Evolutionary conservation across 2,888 invertebrate genomes (phyloP).

Genomic region (Xiphydria camelus): DNA sequence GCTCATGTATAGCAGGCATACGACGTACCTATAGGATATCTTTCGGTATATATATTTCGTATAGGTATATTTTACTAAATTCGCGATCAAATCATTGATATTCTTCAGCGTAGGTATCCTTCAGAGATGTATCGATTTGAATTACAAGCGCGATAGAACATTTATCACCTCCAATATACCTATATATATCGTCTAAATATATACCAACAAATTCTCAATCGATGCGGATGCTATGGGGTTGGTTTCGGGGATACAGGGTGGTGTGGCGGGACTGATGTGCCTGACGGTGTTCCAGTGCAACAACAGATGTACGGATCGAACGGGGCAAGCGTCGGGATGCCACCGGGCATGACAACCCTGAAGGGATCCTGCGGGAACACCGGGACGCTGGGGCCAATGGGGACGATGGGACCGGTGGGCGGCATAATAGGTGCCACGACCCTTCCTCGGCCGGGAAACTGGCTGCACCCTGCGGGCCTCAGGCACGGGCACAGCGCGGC

Average conservation of each 20-base stretch:
- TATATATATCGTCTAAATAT: no score
- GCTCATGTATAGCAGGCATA: no score
- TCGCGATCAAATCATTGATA: no score
- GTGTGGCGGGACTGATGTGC: slow-evolving; percentile 52
- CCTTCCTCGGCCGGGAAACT: slow-evolving; percentile 81
- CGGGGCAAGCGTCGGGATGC: slow-evolving; percentile 63
- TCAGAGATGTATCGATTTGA: no score
- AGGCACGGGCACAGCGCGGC: slow-evolving; percentile 75
- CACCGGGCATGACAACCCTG: slow-evolving; percentile 53
- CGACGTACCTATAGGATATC: no score
- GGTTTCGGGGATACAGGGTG: slow-evolving; percentile 15
- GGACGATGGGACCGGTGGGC: slow-evolving; percentile 60
- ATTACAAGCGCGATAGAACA: no score
- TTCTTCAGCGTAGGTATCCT: no score
- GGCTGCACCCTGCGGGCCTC: slow-evolving; percentile 92
- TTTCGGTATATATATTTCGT: no score
- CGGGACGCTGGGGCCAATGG: slow-evolving; percentile 62
- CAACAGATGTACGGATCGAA: slow-evolving; percentile 78
- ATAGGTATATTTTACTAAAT: no score
- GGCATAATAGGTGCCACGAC: slow-evolving; percentile 57
- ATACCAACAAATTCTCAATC: no score
- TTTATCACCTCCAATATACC: no score
- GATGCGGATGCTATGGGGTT: no score
- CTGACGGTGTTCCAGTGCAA: slow-evolving; percentile 68
- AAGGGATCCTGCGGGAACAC: slow-evolving; percentile 65